phyloP scores from a whole-genome alignment of 2,113 vertebrate species.

The Chrysochloris asiatica region DNA sequence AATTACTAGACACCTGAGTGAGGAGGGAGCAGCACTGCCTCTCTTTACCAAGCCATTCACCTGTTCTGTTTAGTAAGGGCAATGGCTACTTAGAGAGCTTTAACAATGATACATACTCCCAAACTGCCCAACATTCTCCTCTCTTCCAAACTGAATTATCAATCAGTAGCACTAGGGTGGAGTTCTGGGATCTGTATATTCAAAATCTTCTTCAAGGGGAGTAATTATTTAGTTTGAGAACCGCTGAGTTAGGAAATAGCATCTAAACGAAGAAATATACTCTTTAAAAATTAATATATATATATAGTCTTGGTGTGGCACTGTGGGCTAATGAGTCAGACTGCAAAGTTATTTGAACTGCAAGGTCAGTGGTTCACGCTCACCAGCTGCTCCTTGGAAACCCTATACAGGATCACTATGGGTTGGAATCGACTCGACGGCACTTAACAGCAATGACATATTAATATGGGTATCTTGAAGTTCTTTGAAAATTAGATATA shows the following conservation, averaged over 20 bases:
- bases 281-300: too few relatives aligned
- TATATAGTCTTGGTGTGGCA: too few relatives aligned
- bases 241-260: not conserved
- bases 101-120: not conserved
- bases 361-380: too few relatives aligned
- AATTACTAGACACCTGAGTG: too few relatives aligned
- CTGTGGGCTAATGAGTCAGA: too few relatives aligned
- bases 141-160: not conserved
- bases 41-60: not conserved
- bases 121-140: not conserved
- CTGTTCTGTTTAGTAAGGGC: not conserved
- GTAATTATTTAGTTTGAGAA: not conserved
- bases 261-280: not conserved
- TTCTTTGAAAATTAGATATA: not conserved
- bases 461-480: not conserved
- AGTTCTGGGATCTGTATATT: not conserved
- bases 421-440: too few relatives aligned
- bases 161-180: not conserved
- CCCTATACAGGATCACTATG: too few relatives aligned
- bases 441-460: too few relatives aligned
- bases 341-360: too few relatives aligned
- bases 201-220: not conserved
- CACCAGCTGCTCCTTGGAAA: too few relatives aligned
- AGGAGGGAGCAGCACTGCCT: not conserved
- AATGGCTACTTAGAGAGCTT: not conserved